These are phyloP conservation scores for Carcina quercana DNA, from an alignment of 2,888 invertebrate species.

Conservation along the genomic window DNA sequence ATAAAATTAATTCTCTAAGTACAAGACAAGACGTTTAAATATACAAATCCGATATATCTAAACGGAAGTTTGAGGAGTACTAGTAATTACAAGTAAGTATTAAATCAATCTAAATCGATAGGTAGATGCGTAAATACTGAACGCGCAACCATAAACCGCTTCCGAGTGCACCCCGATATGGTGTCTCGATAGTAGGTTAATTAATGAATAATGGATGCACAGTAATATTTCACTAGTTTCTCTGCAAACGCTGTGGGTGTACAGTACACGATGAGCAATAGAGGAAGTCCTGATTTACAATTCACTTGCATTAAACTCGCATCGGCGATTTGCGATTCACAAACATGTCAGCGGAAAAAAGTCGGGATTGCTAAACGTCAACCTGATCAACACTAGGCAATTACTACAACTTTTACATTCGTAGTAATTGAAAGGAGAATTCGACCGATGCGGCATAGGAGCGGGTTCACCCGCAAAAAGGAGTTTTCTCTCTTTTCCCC, in stretches of 20 bases:
- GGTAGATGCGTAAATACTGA: slow-evolving; percentile 18
- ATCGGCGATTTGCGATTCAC: slow-evolving; percentile 18
- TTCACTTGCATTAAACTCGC: slow-evolving; percentile 24
- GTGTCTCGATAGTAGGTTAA: slow-evolving; percentile 48
- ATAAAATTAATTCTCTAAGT: too few relatives aligned
- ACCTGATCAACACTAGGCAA: slow-evolving; percentile 20
- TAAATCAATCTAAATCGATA: slow-evolving; percentile 14
- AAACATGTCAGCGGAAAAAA: slow-evolving; percentile 17
- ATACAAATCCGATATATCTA: slow-evolving; percentile 2
- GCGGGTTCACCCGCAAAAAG: slow-evolving; percentile 29
- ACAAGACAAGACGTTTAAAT: too few relatives aligned
- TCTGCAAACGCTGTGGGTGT: slow-evolving; percentile 25
- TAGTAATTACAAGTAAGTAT: not conserved
- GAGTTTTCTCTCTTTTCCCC: slow-evolving; percentile 49
- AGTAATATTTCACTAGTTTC: slow-evolving; percentile 54
- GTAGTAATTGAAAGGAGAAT: slow-evolving; percentile 35
- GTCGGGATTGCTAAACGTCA: slow-evolving; percentile 14
- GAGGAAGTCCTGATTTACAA: slow-evolving; percentile 30
- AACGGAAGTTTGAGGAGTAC: not conserved
- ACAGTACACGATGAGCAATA: slow-evolving; percentile 24
- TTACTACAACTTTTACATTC: slow-evolving; percentile 42
- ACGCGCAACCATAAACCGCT: slow-evolving; percentile 17
- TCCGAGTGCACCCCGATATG: slow-evolving; percentile 40
- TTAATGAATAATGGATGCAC: slow-evolving; percentile 61
- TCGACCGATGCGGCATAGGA: slow-evolving; percentile 25